phyloP scores from a whole-genome alignment of 2,113 vertebrate genomes.

The Pterocles burchelli region DNA sequence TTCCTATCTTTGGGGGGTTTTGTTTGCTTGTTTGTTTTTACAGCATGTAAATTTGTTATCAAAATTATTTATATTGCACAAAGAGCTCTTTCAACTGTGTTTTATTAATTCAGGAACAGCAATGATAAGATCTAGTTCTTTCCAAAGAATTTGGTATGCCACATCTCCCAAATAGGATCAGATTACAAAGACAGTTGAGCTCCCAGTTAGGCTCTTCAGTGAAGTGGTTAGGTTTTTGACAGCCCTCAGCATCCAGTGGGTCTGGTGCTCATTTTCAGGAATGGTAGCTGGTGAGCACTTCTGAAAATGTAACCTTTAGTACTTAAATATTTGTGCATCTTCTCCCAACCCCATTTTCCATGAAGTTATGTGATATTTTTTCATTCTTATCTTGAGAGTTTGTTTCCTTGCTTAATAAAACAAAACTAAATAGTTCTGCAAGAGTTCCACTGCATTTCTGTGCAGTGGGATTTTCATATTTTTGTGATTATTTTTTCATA shows the following conservation, averaged over 20 bases:
- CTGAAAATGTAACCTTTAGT: constrained; percentile 41
- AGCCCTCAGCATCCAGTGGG: neutral
- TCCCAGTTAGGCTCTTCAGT: constrained; percentile 11
- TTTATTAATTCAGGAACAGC: constrained; percentile 22
- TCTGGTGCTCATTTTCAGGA: constrained; percentile 50
- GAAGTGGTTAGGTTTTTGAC: constrained; percentile 45
- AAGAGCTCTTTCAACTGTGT: neutral
- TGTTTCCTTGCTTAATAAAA: constrained; percentile 1
- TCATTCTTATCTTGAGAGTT: neutral
- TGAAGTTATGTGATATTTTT: constrained; percentile 4
- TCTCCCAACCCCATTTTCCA: neutral
- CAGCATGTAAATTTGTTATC: neutral
- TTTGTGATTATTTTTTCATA: constrained; percentile 12
- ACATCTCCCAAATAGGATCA: neutral
- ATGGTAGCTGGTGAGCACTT: neutral
- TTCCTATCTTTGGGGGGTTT: neutral
- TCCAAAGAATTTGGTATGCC: constrained; percentile 23
- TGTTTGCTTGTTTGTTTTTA: neutral
- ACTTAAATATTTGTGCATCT: constrained; percentile 26
- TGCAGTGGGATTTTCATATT: neutral
- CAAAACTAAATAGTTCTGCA: constrained; percentile 9
- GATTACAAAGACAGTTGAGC: constrained; percentile 32
- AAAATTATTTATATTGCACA: neutral
- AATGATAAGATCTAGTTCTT: constrained; percentile 28
- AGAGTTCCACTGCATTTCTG: neutral